These are phyloP conservation scores for Porites lobata DNA, from an alignment of 92 coral and sea anemone species.

Conservation along the genomic window DNA sequence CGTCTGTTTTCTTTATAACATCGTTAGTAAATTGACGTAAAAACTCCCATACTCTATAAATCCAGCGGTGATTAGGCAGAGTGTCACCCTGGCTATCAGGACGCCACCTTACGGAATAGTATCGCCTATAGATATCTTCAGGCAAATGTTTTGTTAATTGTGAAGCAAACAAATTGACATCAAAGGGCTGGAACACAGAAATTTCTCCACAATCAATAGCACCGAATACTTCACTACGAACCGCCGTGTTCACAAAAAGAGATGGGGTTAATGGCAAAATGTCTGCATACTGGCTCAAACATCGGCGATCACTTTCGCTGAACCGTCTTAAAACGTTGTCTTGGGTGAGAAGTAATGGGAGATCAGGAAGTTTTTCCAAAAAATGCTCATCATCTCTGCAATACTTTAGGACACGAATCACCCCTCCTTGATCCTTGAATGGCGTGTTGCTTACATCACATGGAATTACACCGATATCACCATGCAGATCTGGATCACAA, in stretches of 20 bases:
- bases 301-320: slow-evolving; percentile 34
- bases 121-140: not conserved
- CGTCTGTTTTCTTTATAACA: not conserved
- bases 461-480: slow-evolving; percentile 67
- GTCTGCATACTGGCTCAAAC: slow-evolving; percentile 53
- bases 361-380: slow-evolving; percentile 65
- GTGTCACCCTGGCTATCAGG: not conserved
- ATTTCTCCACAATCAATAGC: not conserved
- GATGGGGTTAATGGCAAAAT: slow-evolving; percentile 63
- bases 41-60: slow-evolving; percentile 34
- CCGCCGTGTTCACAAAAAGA: slow-evolving; percentile 64
- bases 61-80: slow-evolving; percentile 26
- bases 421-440: slow-evolving; percentile 25
- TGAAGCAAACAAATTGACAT: slow-evolving; percentile 38
- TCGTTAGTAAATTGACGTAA: not conserved
- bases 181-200: slow-evolving; percentile 26
- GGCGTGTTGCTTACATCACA: slow-evolving; percentile 38
- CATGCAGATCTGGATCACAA: slow-evolving; percentile 1
- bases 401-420: slow-evolving; percentile 64
- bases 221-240: slow-evolving; percentile 23
- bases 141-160: slow-evolving; percentile 20
- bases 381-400: slow-evolving; percentile 70
- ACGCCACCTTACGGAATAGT: not conserved
- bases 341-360: slow-evolving; percentile 87
- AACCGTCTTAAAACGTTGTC: slow-evolving; percentile 66